These are phyloP conservation scores for Cecropterus lyciades DNA, from an alignment of 1,140 invertebrate species.

Conservation along the genomic window DNA sequence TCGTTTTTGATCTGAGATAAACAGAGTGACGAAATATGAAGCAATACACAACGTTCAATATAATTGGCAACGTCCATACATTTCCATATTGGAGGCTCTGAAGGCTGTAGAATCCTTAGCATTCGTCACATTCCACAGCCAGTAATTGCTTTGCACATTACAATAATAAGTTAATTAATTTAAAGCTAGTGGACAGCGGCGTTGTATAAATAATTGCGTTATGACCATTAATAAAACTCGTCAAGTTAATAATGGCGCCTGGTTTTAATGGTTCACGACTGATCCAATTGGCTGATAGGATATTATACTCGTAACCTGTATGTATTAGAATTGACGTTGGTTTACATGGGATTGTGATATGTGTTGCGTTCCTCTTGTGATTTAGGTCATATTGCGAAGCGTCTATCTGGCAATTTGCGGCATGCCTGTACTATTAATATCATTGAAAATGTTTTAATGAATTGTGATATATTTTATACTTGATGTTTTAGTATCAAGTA, in stretches of 20 bases:
- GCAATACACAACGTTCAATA: too few relatives aligned
- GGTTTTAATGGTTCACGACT: constrained; percentile 14
- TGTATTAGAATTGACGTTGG: constrained; percentile 11
- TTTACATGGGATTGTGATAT: background rate
- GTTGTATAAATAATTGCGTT: constrained; percentile 34
- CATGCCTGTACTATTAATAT: too few relatives aligned
- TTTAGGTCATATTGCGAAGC: too few relatives aligned
- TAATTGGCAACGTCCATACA: too few relatives aligned
- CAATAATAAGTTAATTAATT: constrained; percentile 32
- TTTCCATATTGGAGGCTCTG: background rate
- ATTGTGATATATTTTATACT: too few relatives aligned
- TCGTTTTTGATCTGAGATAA: too few relatives aligned
- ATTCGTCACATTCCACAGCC: constrained; percentile 23
- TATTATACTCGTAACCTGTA: constrained; percentile 30
- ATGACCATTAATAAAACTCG: constrained; percentile 33
- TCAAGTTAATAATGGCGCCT: constrained; percentile 33
- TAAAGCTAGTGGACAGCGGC: constrained; percentile 9
- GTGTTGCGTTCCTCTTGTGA: background rate
- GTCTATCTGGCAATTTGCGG: too few relatives aligned
- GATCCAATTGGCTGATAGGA: constrained; percentile 24
- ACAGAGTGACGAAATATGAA: too few relatives aligned
- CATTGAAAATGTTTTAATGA: too few relatives aligned
- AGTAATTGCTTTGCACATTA: constrained; percentile 20
- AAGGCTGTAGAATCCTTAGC: constrained; percentile 20
- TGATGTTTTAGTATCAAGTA: too few relatives aligned